Percentiles rank a stretch among this genome's conserved stretches.
Evolutionary conservation across 2,888 invertebrate species (phyloP).

Genomic region (Platycheirus albimanus): DNA sequence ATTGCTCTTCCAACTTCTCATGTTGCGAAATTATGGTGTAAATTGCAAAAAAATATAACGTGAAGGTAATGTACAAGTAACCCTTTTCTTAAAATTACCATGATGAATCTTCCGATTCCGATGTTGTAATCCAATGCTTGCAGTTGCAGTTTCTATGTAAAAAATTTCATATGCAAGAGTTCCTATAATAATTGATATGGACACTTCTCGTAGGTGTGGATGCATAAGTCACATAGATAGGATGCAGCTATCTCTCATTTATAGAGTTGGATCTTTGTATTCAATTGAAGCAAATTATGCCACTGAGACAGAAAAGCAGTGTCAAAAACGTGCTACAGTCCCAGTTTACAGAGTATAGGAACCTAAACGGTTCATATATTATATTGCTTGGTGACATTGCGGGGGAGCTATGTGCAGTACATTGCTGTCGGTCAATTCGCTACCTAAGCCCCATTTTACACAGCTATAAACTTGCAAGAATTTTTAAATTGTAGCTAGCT

Average conservation of each 20-base stretch:
- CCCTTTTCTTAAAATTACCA: neutral
- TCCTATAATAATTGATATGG: neutral
- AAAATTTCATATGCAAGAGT: too few species aligned
- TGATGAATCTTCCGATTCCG: neutral
- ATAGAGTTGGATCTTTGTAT: neutral
- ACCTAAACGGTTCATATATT: too few species aligned
- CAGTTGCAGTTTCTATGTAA: neutral
- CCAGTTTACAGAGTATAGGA: too few species aligned
- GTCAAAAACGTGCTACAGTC: neutral
- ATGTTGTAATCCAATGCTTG: neutral
- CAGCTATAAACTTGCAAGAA: too few species aligned
- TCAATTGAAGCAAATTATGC: constrained; percentile 22
- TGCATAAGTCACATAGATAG: neutral
- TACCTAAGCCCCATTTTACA: too few species aligned
- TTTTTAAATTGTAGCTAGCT: too few species aligned
- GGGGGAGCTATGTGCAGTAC: too few species aligned
- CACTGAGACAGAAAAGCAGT: neutral
- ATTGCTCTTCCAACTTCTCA: neutral
- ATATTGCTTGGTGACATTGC: too few species aligned
- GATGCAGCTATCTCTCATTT: neutral
- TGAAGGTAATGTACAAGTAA: neutral
- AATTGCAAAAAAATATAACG: neutral
- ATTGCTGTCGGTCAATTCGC: too few species aligned
- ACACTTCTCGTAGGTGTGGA: constrained; percentile 4
- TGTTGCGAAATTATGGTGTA: constrained; percentile 1